A percentile compares a stretch with the other conserved stretches of the same genome.
Evolutionary conservation across 2,888 invertebrate genomes (phyloP).

Genomic region (Zhengitettix transpicula): DNA sequence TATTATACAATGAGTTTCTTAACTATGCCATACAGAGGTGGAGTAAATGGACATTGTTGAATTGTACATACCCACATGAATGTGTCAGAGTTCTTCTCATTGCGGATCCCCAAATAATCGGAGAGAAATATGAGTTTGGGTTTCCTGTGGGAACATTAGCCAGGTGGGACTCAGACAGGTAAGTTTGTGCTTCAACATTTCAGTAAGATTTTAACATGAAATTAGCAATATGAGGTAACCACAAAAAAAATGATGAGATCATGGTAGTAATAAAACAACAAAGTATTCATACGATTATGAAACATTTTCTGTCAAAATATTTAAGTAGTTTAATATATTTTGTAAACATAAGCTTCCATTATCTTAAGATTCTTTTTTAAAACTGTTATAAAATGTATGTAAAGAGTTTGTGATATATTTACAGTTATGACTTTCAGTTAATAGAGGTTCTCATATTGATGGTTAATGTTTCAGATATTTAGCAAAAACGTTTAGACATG

Average conservation of each 20-base stretch:
- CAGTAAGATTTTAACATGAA: too few relatives aligned
- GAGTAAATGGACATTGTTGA: conserved; percentile 29
- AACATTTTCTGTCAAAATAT: too few relatives aligned
- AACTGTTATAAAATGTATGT: too few relatives aligned
- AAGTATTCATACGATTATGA: too few relatives aligned
- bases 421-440: background rate
- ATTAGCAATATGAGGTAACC: too few relatives aligned
- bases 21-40: conserved; percentile 32
- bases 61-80: conserved; percentile 22
- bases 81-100: conserved; percentile 53
- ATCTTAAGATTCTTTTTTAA: too few relatives aligned
- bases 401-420: background rate
- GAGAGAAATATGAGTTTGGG: conserved; percentile 52
- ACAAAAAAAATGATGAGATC: too few relatives aligned
- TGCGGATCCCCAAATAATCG: conserved; percentile 88
- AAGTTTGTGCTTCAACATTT: too few relatives aligned
- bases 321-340: too few relatives aligned
- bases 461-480: conserved; percentile 54
- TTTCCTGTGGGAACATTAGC: conserved; percentile 49
- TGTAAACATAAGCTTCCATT: too few relatives aligned
- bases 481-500: conserved; percentile 57
- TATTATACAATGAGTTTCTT: conserved; percentile 39
- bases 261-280: too few relatives aligned
- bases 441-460: too few relatives aligned
- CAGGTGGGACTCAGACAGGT: conserved; percentile 83